Percentiles rank a stretch among this genome's conserved stretches.
These are phyloP conservation scores for Sebastes kiyomatsui DNA, from an alignment of 2,797 vertebrate species.

Conservation along the genomic window DNA sequence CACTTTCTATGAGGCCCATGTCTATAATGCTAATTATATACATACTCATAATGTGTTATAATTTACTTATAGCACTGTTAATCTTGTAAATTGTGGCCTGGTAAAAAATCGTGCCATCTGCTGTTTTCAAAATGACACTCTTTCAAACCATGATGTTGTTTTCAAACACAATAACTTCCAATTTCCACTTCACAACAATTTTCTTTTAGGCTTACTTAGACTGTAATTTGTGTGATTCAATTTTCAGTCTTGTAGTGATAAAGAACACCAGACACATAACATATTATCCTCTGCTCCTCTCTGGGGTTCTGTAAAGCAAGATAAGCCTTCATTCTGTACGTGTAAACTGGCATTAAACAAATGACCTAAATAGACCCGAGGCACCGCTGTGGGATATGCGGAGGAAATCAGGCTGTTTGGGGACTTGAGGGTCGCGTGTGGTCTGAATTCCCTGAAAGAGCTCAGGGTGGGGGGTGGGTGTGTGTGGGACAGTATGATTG, in stretches of 20 bases:
- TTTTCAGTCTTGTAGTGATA: background rate
- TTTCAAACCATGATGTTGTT: background rate
- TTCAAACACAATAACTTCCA: background rate
- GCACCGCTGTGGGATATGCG: constrained; percentile 17
- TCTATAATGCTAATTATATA: background rate
- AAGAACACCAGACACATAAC: constrained; percentile 11
- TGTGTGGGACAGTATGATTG: background rate
- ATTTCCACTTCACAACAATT: background rate
- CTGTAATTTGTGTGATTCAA: background rate
- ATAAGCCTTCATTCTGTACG: constrained; percentile 27
- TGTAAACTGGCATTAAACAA: constrained; percentile 40
- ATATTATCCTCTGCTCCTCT: background rate
- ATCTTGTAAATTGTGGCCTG: background rate
- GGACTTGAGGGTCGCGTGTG: background rate
- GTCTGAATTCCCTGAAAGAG: constrained; percentile 9
- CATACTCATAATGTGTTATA: too few species aligned
- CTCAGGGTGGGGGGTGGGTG: background rate
- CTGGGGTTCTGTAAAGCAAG: constrained; percentile 1
- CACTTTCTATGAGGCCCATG: too few species aligned
- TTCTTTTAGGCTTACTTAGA: background rate
- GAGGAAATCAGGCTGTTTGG: constrained; percentile 8
- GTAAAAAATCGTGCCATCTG: background rate
- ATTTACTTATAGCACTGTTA: background rate
- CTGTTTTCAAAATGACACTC: background rate
- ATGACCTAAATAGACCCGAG: constrained; percentile 52